Conservation (phyloP, 2,113 vertebrate species). For the Trogon melanurus region DNA sequence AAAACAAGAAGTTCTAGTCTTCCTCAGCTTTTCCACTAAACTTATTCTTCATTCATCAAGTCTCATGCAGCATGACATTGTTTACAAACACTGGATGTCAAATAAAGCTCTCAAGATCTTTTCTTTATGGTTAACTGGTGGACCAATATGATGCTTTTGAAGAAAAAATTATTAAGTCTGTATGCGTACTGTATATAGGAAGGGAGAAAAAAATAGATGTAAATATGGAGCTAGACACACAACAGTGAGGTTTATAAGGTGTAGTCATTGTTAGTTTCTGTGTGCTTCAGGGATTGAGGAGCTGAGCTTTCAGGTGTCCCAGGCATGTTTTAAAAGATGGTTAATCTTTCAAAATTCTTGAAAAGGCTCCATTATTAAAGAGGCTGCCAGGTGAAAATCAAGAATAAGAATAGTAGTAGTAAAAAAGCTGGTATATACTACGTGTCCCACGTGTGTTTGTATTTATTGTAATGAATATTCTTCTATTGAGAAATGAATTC, state of each 20-base stretch:
- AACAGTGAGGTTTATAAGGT: not conserved
- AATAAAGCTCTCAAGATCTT: not conserved
- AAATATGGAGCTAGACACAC: not conserved
- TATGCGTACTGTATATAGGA: not conserved
- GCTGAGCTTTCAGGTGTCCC: not conserved
- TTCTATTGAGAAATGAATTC: not conserved
- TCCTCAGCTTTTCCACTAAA: not conserved
- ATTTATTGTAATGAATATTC: not conserved
- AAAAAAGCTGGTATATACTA: not conserved
- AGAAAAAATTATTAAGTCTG: not conserved
- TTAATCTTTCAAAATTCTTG: not conserved
- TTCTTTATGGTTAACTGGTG: not conserved
- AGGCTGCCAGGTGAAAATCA: not conserved
- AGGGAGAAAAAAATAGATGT: not conserved
- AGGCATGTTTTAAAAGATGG: not conserved
- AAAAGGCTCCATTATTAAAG: not conserved
- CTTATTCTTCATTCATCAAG: not conserved
- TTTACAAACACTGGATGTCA: not conserved
- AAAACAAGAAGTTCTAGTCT: not conserved
- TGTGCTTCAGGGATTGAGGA: not conserved
- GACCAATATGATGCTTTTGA: not conserved
- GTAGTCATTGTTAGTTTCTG: not conserved
- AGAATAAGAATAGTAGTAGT: not conserved
- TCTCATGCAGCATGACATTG: not conserved
- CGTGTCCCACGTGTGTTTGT: not conserved